Evolutionary conservation across 2,797 vertebrate genomes (phyloP).

Genomic region (Eidolon dupreanum): DNA sequence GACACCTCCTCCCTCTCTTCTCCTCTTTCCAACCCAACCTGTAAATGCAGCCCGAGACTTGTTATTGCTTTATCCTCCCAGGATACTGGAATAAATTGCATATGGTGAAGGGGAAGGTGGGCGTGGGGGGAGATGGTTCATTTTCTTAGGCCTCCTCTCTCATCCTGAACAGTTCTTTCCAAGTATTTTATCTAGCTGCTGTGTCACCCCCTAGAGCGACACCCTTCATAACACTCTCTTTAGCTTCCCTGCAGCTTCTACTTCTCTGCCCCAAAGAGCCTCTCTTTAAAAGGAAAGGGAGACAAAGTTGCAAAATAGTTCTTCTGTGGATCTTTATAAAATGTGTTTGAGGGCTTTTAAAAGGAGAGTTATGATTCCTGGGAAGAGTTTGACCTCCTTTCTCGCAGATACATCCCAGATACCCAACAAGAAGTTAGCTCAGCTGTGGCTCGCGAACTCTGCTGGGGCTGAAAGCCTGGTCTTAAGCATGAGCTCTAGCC

Average conservation of each 20-base stretch:
- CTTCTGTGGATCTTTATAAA: constrained; percentile 23
- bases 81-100: background rate
- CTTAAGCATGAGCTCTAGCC: background rate
- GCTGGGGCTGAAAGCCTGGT: background rate
- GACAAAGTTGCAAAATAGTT: constrained; percentile 35
- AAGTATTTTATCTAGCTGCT: background rate
- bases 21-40: background rate
- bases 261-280: background rate
- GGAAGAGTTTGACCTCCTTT: background rate
- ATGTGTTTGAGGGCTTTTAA: background rate
- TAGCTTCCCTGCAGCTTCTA: background rate
- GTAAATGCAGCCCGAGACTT: background rate
- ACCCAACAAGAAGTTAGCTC: background rate
- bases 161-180: background rate
- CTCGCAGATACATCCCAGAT: background rate
- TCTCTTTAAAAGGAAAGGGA: constrained; percentile 48
- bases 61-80: background rate
- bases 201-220: background rate
- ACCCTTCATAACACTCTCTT: background rate
- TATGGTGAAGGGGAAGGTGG: background rate
- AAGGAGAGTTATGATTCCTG: constrained; percentile 15
- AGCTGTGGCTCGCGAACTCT: background rate
- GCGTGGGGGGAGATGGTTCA: background rate
- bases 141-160: constrained; percentile 35
- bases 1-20: background rate